Evolutionary conservation across 2,888 invertebrate species (phyloP).

Genomic region (Tetheella fluctuosa): DNA sequence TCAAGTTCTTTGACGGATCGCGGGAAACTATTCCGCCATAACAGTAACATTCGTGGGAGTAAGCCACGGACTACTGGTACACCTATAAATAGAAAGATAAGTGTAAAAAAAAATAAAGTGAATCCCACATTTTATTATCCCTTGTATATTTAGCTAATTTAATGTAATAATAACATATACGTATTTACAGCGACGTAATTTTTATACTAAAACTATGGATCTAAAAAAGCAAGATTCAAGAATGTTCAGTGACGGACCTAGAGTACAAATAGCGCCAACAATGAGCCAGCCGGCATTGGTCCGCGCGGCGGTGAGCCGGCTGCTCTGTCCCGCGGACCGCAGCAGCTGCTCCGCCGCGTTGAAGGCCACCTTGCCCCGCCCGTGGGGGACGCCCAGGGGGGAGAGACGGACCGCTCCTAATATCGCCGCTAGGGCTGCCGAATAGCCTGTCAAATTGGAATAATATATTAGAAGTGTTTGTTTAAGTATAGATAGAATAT

Average conservation of each 20-base stretch:
- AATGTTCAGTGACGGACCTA: too few relatives aligned
- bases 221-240: too few relatives aligned
- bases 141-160: neutral
- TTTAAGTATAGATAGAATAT: too few relatives aligned
- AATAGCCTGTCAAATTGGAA: constrained; percentile 87
- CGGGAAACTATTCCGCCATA: constrained; percentile 99
- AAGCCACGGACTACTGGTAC: constrained; percentile 96
- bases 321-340: constrained; percentile 98
- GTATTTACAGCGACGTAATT: too few relatives aligned
- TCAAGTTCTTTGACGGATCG: constrained; percentile 98
- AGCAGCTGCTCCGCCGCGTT: constrained; percentile 98
- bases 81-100: constrained; percentile 78
- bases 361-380: constrained; percentile 98
- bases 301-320: constrained; percentile 95
- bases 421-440: constrained; percentile 96
- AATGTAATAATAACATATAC: too few relatives aligned
- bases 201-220: too few relatives aligned
- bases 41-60: constrained; percentile 94
- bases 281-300: constrained; percentile 99
- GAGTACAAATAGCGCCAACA: constrained; percentile 97
- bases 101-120: too few relatives aligned
- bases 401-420: constrained; percentile 95
- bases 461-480: neutral
- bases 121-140: too few relatives aligned
- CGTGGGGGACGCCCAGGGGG: constrained; percentile 97